These are phyloP conservation scores for Tenebrosternarchus preto DNA, from an alignment of 2,113 vertebrate species.

Conservation along the genomic window DNA sequence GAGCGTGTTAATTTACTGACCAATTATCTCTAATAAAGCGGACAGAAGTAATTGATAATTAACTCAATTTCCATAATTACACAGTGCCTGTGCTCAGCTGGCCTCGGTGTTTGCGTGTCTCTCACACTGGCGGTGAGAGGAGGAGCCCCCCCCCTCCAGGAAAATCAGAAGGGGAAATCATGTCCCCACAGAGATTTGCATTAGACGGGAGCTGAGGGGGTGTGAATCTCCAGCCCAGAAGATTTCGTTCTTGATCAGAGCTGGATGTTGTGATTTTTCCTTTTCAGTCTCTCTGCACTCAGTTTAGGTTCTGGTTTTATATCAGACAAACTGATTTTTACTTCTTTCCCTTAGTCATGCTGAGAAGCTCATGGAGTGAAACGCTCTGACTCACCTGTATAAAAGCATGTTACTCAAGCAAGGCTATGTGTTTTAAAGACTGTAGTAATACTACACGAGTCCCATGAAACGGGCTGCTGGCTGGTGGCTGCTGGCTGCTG, in stretches of 20 bases:
- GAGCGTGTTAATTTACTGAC: slow-evolving; percentile 46
- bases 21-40: slow-evolving; percentile 50
- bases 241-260: neutral
- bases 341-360: neutral
- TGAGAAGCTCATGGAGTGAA: neutral
- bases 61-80: slow-evolving; percentile 47
- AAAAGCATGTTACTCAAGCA: neutral
- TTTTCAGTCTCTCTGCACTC: slow-evolving; percentile 1
- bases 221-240: neutral
- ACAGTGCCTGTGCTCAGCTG: slow-evolving; percentile 32
- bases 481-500: neutral
- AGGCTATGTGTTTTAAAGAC: neutral
- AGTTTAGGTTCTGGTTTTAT: neutral
- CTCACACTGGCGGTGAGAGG: slow-evolving; percentile 4
- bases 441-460: neutral
- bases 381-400: neutral
- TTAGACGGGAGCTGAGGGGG: neutral
- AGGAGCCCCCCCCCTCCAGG: slow-evolving; percentile 8
- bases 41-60: slow-evolving; percentile 46
- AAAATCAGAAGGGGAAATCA: slow-evolving; percentile 23
- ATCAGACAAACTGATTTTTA: neutral
- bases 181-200: slow-evolving; percentile 16
- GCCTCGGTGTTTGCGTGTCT: slow-evolving; percentile 37
- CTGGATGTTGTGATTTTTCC: neutral
- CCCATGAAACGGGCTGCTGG: neutral